Percentiles rank a stretch among this genome's conserved stretches.
Conservation (phyloP, 2,888 invertebrate genomes). For the Agrochola lychnidis region DNA sequence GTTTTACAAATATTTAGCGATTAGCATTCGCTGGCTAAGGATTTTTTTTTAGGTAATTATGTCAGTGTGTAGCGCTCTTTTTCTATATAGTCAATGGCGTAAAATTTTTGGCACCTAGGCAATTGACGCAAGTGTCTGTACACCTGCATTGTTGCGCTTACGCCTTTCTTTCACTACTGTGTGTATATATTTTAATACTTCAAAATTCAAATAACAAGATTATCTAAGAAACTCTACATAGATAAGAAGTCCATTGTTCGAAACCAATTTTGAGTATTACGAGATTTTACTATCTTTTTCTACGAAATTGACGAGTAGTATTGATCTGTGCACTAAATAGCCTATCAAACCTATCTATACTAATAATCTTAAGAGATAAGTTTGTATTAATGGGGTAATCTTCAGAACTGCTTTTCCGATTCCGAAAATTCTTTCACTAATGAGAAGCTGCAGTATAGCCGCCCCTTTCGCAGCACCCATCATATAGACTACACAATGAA, state of each 20-base stretch:
- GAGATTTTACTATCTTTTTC: background rate
- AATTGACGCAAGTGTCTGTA: slow-evolving; percentile 12
- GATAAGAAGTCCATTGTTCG: background rate
- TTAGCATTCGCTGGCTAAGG: background rate
- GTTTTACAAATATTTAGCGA: background rate
- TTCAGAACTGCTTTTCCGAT: background rate
- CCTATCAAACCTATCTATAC: background rate
- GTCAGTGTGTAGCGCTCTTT: background rate
- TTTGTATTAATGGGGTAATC: background rate
- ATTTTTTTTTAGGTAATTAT: background rate
- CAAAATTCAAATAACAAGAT: background rate
- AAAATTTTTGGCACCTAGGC: background rate
- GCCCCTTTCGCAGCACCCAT: no score
- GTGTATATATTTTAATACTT: background rate
- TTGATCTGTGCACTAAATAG: background rate
- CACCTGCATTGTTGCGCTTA: background rate
- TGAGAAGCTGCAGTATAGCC: background rate
- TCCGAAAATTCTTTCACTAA: background rate
- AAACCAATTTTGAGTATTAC: background rate
- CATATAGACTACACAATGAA: no score
- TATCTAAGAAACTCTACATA: background rate
- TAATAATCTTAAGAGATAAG: background rate
- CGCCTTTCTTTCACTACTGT: background rate
- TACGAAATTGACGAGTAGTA: background rate
- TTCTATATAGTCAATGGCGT: no score